These are phyloP conservation scores for Microplitis deprimator DNA, from an alignment of 2,888 invertebrate species.

Conservation along the genomic window DNA sequence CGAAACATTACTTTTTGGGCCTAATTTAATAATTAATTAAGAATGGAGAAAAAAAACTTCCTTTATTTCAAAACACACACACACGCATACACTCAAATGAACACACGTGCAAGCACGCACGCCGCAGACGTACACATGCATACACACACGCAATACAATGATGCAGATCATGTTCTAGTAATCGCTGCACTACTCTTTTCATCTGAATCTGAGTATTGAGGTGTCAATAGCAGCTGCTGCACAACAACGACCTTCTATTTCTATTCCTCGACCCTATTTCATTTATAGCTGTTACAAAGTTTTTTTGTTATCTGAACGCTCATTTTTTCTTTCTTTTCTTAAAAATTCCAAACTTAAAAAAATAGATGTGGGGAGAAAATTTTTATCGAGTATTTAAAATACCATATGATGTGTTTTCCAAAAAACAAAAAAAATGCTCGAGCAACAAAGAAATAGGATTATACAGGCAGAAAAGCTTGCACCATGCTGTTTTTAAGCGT, in stretches of 20 bases:
- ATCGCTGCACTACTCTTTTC: constrained; percentile 62
- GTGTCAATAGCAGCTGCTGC: constrained; percentile 71
- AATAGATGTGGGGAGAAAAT: not conserved
- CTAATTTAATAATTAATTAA: no score
- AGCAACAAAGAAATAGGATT: constrained; percentile 16
- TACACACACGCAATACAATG: not conserved
- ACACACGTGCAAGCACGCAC: no score
- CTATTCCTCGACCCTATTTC: constrained; percentile 35
- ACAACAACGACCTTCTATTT: constrained; percentile 63
- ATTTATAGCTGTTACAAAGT: not conserved
- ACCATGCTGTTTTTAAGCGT: constrained; percentile 70
- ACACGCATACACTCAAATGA: no score
- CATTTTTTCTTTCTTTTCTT: constrained; percentile 16
- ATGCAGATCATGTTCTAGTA: not conserved
- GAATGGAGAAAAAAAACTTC: no score
- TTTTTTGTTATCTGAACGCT: not conserved
- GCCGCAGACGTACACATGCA: not conserved
- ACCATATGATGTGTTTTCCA: constrained; percentile 2
- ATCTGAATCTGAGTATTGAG: constrained; percentile 70
- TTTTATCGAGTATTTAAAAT: constrained; percentile 7
- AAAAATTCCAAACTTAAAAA: constrained; percentile 10
- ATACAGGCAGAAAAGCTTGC: constrained; percentile 39
- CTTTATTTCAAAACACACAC: no score
- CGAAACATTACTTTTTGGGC: no score
- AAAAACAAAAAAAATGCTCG: constrained; percentile 34